Percentiles rank a stretch among this genome's conserved stretches.
Evolutionary conservation across 2,797 vertebrate species (phyloP).

Genomic region (Tamandua tetradactyla): DNA sequence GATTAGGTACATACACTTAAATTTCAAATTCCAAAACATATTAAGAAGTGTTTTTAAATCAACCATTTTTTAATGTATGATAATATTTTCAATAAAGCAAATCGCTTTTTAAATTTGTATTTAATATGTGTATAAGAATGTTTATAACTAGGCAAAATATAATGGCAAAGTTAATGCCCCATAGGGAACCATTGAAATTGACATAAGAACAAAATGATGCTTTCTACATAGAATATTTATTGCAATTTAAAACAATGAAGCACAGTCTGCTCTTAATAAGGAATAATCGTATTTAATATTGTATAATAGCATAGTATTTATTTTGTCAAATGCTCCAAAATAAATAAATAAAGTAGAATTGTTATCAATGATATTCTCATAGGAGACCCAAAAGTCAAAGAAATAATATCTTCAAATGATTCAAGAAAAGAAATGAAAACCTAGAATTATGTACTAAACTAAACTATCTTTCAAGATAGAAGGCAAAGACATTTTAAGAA

Average conservation of each 20-base stretch:
- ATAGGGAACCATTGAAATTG: not conserved
- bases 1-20: not conserved
- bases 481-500: not conserved
- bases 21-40: slow-evolving; percentile 18
- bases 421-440: not conserved
- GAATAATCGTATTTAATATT: not conserved
- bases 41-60: not conserved
- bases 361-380: not conserved
- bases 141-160: not conserved
- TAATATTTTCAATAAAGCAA: not conserved
- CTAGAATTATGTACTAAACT: not conserved
- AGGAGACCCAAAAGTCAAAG: not conserved
- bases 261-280: not conserved
- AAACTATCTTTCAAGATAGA: not conserved
- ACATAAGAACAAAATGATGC: not conserved
- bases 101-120: not conserved
- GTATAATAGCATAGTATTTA: not conserved
- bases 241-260: not conserved
- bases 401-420: slow-evolving; percentile 20
- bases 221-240: not conserved
- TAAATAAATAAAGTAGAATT: not conserved
- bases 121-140: not conserved
- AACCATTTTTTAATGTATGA: not conserved
- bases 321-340: slow-evolving; percentile 25
- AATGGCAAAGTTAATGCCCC: not conserved